A percentile compares a stretch with the other conserved stretches of the same genome.
Conservation (phyloP, 2,113 vertebrate genomes). For the Perccottus glenii region DNA sequence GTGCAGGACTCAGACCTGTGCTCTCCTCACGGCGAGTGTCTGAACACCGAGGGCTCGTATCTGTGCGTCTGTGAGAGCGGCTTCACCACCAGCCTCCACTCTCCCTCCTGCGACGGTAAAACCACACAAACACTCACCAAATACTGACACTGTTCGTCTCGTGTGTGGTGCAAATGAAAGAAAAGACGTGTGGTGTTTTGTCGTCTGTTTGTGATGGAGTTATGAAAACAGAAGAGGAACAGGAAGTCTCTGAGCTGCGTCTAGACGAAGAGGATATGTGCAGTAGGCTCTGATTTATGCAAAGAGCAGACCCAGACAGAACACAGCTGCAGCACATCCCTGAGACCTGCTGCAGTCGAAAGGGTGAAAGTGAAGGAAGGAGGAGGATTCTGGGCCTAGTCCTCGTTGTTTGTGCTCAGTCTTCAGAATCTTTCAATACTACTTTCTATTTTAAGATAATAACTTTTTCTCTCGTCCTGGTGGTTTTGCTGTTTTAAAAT, state of each 20-base stretch:
- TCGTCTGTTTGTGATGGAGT: slow-evolving; percentile 64
- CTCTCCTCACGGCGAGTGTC: slow-evolving; percentile 85
- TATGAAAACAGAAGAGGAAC: slow-evolving; percentile 62
- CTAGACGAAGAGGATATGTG: slow-evolving; percentile 72
- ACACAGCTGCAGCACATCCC: slow-evolving; percentile 13
- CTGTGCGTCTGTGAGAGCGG: slow-evolving; percentile 88
- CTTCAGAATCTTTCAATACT: no score
- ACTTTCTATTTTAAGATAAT: no score
- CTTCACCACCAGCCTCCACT: slow-evolving; percentile 80
- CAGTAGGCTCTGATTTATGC: slow-evolving; percentile 41
- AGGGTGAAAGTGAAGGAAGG: no score
- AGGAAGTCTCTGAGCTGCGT: slow-evolving; percentile 74
- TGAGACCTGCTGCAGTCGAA: not conserved
- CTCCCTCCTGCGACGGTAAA: slow-evolving; percentile 88
- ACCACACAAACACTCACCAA: not conserved
- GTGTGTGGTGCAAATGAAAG: slow-evolving; percentile 4
- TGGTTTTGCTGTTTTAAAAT: no score
- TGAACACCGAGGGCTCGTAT: slow-evolving; percentile 90
- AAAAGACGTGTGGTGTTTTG: no score
- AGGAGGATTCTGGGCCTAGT: no score
- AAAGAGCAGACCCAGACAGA: slow-evolving; percentile 7
- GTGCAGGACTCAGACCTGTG: slow-evolving; percentile 83
- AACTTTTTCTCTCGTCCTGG: no score
- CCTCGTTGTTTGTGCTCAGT: no score
- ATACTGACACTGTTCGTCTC: not conserved